phyloP scores from a whole-genome alignment of 2,888 invertebrate genomes.

The Lydus trimaculatus region DNA sequence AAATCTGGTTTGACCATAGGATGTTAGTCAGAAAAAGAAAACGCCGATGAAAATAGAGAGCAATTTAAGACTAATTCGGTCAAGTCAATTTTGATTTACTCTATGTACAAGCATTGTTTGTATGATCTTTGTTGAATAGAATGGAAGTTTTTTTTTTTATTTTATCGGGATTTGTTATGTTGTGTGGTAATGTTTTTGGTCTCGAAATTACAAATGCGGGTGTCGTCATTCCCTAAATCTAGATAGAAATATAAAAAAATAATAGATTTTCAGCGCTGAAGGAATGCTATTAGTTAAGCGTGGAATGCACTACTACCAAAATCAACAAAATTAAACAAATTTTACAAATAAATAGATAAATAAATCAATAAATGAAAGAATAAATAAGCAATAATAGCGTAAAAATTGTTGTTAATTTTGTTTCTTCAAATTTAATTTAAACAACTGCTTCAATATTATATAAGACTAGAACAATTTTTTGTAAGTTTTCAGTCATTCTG shows the following conservation, averaged over 20 bases:
- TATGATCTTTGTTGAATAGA: not conserved
- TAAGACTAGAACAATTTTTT: slow-evolving; percentile 5
- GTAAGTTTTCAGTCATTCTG: slow-evolving; percentile 54
- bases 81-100: not conserved
- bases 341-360: slow-evolving; percentile 14
- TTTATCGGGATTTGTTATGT: not conserved
- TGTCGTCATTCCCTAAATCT: slow-evolving; percentile 45
- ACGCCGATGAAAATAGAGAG: too few species aligned
- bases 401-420: slow-evolving; percentile 37
- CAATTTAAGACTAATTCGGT: not conserved
- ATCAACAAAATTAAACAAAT: slow-evolving; percentile 33
- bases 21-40: too few species aligned
- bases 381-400: slow-evolving; percentile 35
- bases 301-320: slow-evolving; percentile 56
- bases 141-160: not conserved
- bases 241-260: slow-evolving; percentile 42
- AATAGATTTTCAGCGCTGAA: slow-evolving; percentile 54
- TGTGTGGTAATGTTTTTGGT: slow-evolving; percentile 15
- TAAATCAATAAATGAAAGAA: slow-evolving; percentile 21
- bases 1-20: too few species aligned
- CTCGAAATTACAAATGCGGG: slow-evolving; percentile 33
- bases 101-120: not conserved
- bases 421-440: slow-evolving; percentile 29
- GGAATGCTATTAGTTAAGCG: slow-evolving; percentile 59
- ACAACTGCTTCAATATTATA: slow-evolving; percentile 32